phyloP scores from a whole-genome alignment of 2,888 invertebrate species.

The Ditylenchus weischeri region DNA sequence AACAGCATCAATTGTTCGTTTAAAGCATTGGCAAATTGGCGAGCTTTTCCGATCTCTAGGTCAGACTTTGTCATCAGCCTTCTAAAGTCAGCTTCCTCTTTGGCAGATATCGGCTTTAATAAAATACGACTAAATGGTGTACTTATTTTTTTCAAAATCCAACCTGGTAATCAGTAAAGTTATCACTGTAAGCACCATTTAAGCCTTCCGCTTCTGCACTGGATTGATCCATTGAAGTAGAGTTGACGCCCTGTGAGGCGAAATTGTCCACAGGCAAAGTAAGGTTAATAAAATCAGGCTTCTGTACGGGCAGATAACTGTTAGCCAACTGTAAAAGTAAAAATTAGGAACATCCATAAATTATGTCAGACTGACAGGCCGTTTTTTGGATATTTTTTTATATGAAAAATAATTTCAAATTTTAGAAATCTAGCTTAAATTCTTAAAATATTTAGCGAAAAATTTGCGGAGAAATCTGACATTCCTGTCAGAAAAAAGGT shows the following conservation, averaged over 20 bases:
- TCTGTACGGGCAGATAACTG: slow-evolving; percentile 69
- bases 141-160: background rate
- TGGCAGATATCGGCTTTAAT: slow-evolving; percentile 17
- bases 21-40: slow-evolving; percentile 69
- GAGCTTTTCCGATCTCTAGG: slow-evolving; percentile 82
- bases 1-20: slow-evolving; percentile 43
- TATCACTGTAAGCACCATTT: slow-evolving; percentile 16
- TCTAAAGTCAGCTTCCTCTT: slow-evolving; percentile 69
- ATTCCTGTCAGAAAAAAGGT: no score
- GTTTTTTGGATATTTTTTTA: no score
- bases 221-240: slow-evolving; percentile 8
- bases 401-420: no score
- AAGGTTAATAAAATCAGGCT: slow-evolving; percentile 76
- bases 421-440: no score
- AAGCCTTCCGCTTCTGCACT: slow-evolving; percentile 8
- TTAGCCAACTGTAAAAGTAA: slow-evolving; percentile 67
- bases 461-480: no score
- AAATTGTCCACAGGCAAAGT: slow-evolving; percentile 59
- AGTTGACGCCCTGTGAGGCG: slow-evolving; percentile 20
- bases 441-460: no score
- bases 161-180: slow-evolving; percentile 27
- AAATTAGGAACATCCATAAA: no score
- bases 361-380: no score
- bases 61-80: slow-evolving; percentile 79
- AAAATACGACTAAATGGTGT: no score